Conservation (phyloP, 23 tunicate genomes). For the Halocynthia aurantium region DNA sequence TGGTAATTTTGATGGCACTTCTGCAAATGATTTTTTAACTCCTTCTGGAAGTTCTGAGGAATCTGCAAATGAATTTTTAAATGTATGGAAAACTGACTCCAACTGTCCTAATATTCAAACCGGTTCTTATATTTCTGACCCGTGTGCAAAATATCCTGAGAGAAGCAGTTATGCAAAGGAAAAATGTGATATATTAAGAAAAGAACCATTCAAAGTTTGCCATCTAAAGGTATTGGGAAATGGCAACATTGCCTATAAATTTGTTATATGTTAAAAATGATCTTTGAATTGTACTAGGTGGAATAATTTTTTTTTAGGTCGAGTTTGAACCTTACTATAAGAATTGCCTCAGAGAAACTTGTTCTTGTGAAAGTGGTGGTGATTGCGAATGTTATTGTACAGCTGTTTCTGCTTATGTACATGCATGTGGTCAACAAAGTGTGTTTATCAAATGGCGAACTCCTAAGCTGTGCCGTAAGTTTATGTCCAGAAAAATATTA, state of each 20-base stretch:
- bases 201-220: slow-evolving; percentile 20
- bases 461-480: slow-evolving; percentile 51
- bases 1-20: slow-evolving; percentile 23
- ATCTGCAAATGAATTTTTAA: neutral
- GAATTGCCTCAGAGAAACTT: slow-evolving; percentile 27
- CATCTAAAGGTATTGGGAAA: slow-evolving; percentile 7
- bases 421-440: slow-evolving; percentile 48
- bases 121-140: neutral
- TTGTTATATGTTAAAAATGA: neutral
- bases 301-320: slow-evolving; percentile 7
- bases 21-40: slow-evolving; percentile 3
- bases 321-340: slow-evolving; percentile 20
- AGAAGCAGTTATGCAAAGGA: slow-evolving; percentile 36
- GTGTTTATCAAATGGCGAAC: slow-evolving; percentile 49
- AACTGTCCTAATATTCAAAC: neutral
- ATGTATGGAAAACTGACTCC: slow-evolving; percentile 11
- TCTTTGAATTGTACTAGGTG: neutral
- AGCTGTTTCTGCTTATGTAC: slow-evolving; percentile 37
- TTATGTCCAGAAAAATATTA: neutral
- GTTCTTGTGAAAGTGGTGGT: slow-evolving; percentile 29
- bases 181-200: slow-evolving; percentile 27
- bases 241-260: neutral
- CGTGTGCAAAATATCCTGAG: slow-evolving; percentile 12
- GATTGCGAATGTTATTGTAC: slow-evolving; percentile 39
- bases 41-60: neutral